These are phyloP conservation scores for Melieria picta DNA, from an alignment of 2,888 invertebrate species.

Conservation along the genomic window DNA sequence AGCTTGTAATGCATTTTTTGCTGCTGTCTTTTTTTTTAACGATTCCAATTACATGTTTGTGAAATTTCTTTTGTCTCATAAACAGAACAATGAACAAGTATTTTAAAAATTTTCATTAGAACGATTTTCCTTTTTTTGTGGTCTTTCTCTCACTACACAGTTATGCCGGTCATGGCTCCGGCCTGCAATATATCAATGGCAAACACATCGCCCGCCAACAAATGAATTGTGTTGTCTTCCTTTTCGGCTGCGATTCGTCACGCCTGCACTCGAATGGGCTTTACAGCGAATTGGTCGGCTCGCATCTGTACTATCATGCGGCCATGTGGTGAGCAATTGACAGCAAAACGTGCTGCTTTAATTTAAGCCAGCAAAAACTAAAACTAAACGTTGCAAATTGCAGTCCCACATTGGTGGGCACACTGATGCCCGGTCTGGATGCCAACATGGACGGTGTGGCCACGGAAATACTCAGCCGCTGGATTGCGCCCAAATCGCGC, in stretches of 20 bases:
- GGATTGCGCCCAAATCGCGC: conserved; percentile 62
- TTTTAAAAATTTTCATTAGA: no score
- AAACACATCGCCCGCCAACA: conserved; percentile 69
- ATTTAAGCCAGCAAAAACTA: neutral
- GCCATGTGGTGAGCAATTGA: conserved; percentile 53
- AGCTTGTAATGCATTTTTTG: no score
- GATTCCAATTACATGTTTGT: no score
- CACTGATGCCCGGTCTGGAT: conserved; percentile 68
- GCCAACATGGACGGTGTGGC: conserved; percentile 67
- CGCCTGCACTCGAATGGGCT: conserved; percentile 65
- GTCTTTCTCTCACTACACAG: conserved; percentile 59
- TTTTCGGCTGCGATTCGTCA: conserved; percentile 75
- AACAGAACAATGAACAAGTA: no score
- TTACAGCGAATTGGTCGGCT: conserved; percentile 66
- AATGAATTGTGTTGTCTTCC: conserved; percentile 69
- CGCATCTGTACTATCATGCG: conserved; percentile 67
- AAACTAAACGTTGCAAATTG: conserved; percentile 12
- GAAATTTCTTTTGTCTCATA: no score
- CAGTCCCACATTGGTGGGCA: conserved; percentile 69
- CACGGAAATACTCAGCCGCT: conserved; percentile 67
- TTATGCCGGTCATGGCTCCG: conserved; percentile 78
- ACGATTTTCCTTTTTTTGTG: no score
- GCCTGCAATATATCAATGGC: conserved; percentile 70
- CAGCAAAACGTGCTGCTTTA: neutral
- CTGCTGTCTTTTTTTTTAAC: no score